Conservation (phyloP, 2,113 vertebrate genomes). For the Anthoscopus minutus region DNA sequence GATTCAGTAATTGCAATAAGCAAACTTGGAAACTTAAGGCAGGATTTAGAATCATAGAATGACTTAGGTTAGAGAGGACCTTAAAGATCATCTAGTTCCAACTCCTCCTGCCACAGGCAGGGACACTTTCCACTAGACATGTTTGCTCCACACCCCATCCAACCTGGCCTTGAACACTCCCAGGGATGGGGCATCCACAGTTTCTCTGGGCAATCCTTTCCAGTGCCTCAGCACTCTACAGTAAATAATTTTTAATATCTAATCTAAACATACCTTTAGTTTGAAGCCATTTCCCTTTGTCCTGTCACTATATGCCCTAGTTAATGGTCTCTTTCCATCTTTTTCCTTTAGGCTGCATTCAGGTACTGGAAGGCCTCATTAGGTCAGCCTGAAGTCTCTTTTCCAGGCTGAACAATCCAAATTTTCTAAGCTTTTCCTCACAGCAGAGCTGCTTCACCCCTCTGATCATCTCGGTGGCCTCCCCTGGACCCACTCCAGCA, state of each 20-base stretch:
- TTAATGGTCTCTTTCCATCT: background rate
- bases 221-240: background rate
- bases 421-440: background rate
- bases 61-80: background rate
- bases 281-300: background rate
- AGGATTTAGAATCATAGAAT: background rate
- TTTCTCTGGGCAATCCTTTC: background rate
- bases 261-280: background rate
- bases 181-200: background rate
- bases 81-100: background rate
- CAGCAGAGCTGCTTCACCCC: background rate
- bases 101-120: too few species aligned
- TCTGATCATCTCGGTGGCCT: background rate
- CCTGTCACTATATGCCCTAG: background rate
- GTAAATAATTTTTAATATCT: background rate
- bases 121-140: background rate
- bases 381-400: background rate
- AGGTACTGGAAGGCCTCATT: background rate
- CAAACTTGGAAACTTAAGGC: background rate
- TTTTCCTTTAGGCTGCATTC: background rate
- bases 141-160: background rate
- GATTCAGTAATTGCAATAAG: background rate
- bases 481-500: fast-evolving
- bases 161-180: background rate
- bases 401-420: background rate